Evolutionary conservation across 2,113 vertebrate genomes (phyloP).

Genomic region (Microtus richardsoni): DNA sequence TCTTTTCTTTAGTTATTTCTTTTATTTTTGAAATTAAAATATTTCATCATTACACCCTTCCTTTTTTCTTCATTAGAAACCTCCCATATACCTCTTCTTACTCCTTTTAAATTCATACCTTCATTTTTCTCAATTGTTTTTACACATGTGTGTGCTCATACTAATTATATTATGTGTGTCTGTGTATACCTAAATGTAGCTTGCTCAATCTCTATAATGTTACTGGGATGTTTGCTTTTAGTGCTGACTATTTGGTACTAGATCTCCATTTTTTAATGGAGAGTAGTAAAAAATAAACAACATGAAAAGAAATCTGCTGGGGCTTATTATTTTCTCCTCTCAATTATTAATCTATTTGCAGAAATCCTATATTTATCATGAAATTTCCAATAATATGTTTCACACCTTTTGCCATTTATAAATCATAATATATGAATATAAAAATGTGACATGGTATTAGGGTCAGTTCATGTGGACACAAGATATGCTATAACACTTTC

Average conservation of each 20-base stretch:
- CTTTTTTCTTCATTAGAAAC: not conserved
- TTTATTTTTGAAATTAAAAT: not conserved
- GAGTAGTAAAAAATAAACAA: not conserved
- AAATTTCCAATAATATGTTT: not conserved
- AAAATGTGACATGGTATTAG: not conserved
- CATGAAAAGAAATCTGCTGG: not conserved
- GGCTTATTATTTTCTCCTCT: not conserved
- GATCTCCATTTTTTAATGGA: not conserved
- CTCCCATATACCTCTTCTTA: not conserved
- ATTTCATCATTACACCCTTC: not conserved
- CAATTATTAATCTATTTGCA: not conserved
- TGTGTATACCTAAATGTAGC: not conserved
- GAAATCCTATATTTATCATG: not conserved
- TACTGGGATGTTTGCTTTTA: not conserved
- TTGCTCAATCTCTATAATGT: not conserved
- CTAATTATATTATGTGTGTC: too few relatives aligned
- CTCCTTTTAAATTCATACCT: not conserved
- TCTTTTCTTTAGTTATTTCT: not conserved
- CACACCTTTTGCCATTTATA: not conserved
- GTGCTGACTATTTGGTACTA: not conserved
- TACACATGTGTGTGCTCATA: too few relatives aligned
- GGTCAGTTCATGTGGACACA: not conserved
- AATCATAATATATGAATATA: not conserved
- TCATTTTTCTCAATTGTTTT: too few relatives aligned
- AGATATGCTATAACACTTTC: not conserved